Evolutionary conservation across 1,140 invertebrate genomes (phyloP), one percentile per base, ranked within the genome.

Genomic region (Polyergus mexicanus): DNA sequence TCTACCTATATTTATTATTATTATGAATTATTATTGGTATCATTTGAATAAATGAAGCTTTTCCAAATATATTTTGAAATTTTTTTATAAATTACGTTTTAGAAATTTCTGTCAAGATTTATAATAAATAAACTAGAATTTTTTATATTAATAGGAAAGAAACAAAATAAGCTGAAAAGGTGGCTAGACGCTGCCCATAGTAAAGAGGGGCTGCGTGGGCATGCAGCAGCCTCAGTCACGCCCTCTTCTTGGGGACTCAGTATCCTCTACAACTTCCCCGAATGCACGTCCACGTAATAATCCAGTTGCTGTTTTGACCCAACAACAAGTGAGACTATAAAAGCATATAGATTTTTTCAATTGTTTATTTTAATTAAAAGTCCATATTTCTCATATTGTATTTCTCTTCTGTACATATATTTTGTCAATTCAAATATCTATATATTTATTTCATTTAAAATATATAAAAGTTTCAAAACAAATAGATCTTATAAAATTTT

Each of bases 191-290:
- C 95, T 95, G 91, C 95, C 94, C 94, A 91, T 93, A 94, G 94
- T 95, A 94, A 93, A 93, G 94, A 95, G 95, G 94, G 94, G 95
- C 95, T 95, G 95, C 95, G 95, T 96, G 95, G 95, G 95, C 95
- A 96, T 96, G 95, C 95, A 96, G 95, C 95, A 95, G 94, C 95
- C 95, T 95, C 95, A 95, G 95, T 95, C 95, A 94, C 95, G 95
- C 95, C 95, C 95, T 95, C 95, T 96, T 92, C 94, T 96, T 92
- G 95, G 95, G 95, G 95, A 95, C 94, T 95, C 95, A 92, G 94
- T 95, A 95, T 95, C 95, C 94, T 95, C 95, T 94, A 95, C 95
- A 94, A 94, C 95, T 94, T 94, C 95, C 94, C 94, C 94, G 92
- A 94, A 91, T 92, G 92, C 94, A 90, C 93, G 94, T 90, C 94